Evolutionary conservation across 2,797 vertebrate species (phyloP).

Genomic region (Rhinella marina): DNA sequence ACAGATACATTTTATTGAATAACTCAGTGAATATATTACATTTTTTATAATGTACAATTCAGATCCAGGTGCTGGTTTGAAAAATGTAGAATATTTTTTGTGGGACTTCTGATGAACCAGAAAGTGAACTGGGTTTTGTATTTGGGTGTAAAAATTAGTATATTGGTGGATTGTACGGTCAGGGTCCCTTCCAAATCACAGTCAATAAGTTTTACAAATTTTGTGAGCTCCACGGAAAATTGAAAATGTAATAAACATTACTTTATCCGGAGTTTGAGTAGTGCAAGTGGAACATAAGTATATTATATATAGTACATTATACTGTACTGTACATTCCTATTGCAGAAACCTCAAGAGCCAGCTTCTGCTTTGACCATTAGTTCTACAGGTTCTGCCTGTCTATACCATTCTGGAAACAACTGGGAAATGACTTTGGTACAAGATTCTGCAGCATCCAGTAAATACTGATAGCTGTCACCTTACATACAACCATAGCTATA

Average conservation of each 20-base stretch:
- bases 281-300: background rate
- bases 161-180: background rate
- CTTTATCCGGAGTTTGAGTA: background rate
- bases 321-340: no score
- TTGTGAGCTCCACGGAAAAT: no score
- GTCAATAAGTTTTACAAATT: background rate
- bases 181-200: background rate
- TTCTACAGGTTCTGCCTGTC: background rate
- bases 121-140: background rate
- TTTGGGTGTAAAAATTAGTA: background rate
- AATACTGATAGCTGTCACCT: background rate
- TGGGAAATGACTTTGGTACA: conserved; percentile 40
- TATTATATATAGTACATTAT: no score
- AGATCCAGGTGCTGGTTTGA: no score
- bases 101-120: background rate
- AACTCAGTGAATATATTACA: no score
- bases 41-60: no score
- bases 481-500: background rate
- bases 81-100: no score
- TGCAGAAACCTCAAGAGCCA: background rate
- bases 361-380: background rate
- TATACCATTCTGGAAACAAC: background rate
- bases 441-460: background rate
- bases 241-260: background rate
- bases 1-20: no score